These are phyloP conservation scores for Petrocephalus schoutedeni DNA, from an alignment of 2,797 vertebrate species.

Conservation along the genomic window DNA sequence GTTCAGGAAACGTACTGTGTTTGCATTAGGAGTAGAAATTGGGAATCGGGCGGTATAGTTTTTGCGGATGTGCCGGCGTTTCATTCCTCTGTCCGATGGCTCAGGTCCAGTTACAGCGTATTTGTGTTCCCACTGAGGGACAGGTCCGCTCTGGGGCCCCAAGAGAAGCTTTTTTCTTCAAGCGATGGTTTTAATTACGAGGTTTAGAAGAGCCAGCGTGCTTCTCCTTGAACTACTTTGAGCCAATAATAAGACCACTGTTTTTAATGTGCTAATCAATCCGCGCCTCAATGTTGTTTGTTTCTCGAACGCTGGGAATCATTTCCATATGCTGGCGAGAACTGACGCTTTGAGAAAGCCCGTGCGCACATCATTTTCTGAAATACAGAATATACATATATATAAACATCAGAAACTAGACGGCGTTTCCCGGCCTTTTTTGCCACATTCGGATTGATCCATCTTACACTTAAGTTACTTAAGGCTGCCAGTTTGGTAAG, in stretches of 20 bases:
- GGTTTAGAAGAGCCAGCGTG: constrained; percentile 15
- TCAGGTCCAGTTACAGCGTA: constrained; percentile 7
- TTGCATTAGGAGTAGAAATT: constrained; percentile 27
- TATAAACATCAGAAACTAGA: not conserved
- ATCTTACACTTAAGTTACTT: constrained; percentile 30
- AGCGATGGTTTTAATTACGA: constrained; percentile 16
- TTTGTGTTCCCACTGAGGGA: constrained; percentile 12
- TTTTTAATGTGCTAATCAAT: constrained; percentile 21
- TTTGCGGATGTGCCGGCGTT: constrained; percentile 15
- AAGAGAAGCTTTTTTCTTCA: constrained; percentile 3
- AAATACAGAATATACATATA: not conserved
- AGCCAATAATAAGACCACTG: constrained; percentile 19
- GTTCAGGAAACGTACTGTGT: constrained; percentile 17
- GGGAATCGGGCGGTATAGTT: constrained; percentile 28
- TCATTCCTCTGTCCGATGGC: not conserved
- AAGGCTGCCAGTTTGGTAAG: constrained; percentile 49
- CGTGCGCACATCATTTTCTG: constrained; percentile 19
- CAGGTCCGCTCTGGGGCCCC: not conserved
- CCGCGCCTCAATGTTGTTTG: constrained; percentile 10
- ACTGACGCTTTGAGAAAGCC: constrained; percentile 37
- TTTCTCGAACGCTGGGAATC: constrained; percentile 34
- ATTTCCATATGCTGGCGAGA: constrained; percentile 46
- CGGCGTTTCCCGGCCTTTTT: not conserved
- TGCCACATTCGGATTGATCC: constrained; percentile 28
- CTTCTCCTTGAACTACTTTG: constrained; percentile 20